phyloP scores from a whole-genome alignment of 2,888 invertebrate species.

The Tetrapedia diversipes region DNA sequence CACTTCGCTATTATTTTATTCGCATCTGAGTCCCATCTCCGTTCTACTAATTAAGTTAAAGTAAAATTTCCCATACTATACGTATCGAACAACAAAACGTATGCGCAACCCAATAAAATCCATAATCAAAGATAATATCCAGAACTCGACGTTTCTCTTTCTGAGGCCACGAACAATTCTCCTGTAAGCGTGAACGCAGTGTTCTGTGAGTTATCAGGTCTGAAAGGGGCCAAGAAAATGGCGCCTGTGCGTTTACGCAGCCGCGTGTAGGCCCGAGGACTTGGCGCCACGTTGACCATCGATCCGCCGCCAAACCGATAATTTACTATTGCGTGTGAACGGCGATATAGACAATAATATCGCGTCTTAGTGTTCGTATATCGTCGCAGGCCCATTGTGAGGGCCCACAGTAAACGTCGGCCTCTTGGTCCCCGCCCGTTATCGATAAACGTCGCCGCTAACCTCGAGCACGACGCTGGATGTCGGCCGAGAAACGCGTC shows the following conservation, averaged over 20 bases:
- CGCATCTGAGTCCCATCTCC: too few species aligned
- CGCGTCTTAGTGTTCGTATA: slow-evolving; percentile 53
- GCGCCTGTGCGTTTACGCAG: slow-evolving; percentile 51
- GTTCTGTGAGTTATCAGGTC: slow-evolving; percentile 42
- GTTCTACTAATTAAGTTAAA: too few species aligned
- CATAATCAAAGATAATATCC: not conserved
- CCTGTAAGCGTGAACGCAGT: slow-evolving; percentile 2
- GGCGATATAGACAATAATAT: slow-evolving; percentile 66
- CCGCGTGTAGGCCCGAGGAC: slow-evolving; percentile 44
- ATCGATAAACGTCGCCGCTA: slow-evolving; percentile 45
- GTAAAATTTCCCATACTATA: too few species aligned
- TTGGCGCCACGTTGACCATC: slow-evolving; percentile 64
- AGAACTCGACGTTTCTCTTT: not conserved
- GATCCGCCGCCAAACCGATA: slow-evolving; percentile 60
- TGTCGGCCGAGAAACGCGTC: slow-evolving; percentile 31
- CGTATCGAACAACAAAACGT: too few species aligned
- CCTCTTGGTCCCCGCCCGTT: slow-evolving; percentile 47
- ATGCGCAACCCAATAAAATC: not conserved
- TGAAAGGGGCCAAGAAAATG: slow-evolving; percentile 40
- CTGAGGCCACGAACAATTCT: not conserved
- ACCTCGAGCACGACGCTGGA: slow-evolving; percentile 39
- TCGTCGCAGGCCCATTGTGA: slow-evolving; percentile 54
- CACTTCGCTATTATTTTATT: too few species aligned
- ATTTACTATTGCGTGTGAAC: slow-evolving; percentile 57
- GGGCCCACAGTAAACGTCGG: slow-evolving; percentile 39